These are phyloP conservation scores for Craseonycteris thonglongyai DNA, from an alignment of 2,113 vertebrate genomes.

Conservation along the genomic window DNA sequence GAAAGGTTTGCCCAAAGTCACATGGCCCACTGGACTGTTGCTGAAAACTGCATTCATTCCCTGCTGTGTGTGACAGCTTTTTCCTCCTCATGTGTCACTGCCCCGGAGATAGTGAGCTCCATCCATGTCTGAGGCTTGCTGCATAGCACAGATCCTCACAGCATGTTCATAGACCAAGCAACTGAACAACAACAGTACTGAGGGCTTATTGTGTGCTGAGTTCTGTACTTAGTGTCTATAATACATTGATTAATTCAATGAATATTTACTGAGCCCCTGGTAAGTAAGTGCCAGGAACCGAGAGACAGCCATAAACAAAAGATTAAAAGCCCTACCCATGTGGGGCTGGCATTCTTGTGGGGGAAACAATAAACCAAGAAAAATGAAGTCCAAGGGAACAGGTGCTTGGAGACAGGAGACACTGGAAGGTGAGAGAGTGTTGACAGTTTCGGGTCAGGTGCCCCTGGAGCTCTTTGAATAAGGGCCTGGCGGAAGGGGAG, in stretches of 20 bases:
- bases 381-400: neutral
- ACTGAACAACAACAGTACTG: neutral
- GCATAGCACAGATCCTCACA: neutral
- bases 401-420: neutral
- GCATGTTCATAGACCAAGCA: neutral
- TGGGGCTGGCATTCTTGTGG: neutral
- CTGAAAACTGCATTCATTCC: neutral
- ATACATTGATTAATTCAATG: neutral
- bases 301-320: neutral
- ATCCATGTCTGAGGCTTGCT: neutral
- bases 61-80: neutral
- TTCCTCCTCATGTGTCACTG: neutral
- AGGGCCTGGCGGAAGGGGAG: neutral
- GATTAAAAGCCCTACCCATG: neutral
- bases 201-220: neutral
- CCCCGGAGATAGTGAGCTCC: neutral
- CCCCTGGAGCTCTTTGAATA: neutral
- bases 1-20: neutral
- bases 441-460: neutral
- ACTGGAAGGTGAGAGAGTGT: neutral
- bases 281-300: neutral
- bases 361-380: neutral
- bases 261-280: neutral
- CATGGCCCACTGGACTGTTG: neutral
- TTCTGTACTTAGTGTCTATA: neutral